These are phyloP conservation scores for Pocillopora grandis DNA, from an alignment of 92 coral and sea anemone species.

Conservation along the genomic window DNA sequence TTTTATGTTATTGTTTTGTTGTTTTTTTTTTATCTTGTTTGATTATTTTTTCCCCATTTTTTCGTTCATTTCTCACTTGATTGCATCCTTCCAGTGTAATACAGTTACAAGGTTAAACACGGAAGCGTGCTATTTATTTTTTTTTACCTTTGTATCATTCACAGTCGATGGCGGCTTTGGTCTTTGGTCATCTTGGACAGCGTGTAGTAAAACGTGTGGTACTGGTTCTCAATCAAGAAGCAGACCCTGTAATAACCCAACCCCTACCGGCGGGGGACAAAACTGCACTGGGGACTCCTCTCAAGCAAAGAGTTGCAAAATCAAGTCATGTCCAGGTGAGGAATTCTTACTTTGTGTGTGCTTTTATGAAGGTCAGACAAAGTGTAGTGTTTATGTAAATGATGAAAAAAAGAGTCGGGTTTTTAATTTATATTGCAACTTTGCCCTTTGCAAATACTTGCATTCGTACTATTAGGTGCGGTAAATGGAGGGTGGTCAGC, in stretches of 20 bases:
- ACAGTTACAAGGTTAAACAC: not conserved
- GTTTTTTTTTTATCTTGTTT: too few relatives aligned
- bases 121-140: not conserved
- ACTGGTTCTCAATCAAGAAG: conserved; percentile 33
- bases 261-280: conserved; percentile 19
- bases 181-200: conserved; percentile 29
- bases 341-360: too few relatives aligned
- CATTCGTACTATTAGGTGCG: conserved; percentile 53
- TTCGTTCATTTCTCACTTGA: too few relatives aligned
- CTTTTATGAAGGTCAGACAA: not conserved
- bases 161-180: conserved; percentile 40
- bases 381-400: not conserved
- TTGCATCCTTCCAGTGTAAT: too few relatives aligned
- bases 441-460: not conserved
- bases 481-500: conserved; percentile 84
- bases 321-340: conserved; percentile 83
- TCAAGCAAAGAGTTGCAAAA: conserved; percentile 54
- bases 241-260: conserved; percentile 23
- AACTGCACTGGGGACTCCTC: conserved; percentile 28
- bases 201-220: conserved; percentile 35
- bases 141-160: not conserved
- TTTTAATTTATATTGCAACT: not conserved
- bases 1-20: too few relatives aligned
- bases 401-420: not conserved
- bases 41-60: too few relatives aligned